Conservation (phyloP, 2,113 vertebrate species). For the Prinia subflava region DNA sequence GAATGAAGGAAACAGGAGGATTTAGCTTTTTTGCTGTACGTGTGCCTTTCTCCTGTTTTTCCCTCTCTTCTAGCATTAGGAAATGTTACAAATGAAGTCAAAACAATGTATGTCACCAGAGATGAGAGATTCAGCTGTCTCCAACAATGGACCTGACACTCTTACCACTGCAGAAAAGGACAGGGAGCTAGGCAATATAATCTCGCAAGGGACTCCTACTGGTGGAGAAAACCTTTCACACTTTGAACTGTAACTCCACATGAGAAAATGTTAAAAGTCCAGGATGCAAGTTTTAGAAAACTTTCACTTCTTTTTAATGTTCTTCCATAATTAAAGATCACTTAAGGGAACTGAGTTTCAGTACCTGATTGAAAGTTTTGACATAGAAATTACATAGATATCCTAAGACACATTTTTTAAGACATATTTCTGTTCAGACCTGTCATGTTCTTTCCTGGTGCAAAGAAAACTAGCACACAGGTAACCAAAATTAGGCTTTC, state of each 20-base stretch:
- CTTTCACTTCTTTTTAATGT: not conserved
- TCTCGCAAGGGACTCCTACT: not conserved
- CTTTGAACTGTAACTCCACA: not conserved
- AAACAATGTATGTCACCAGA: not conserved
- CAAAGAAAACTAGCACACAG: not conserved
- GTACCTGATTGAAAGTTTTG: not conserved
- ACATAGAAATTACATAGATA: not conserved
- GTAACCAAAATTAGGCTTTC: not conserved
- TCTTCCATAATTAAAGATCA: not conserved
- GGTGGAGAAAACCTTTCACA: not conserved
- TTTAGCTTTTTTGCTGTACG: not conserved
- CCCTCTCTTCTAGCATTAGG: not conserved
- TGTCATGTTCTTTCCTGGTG: not conserved
- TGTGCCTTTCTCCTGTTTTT: not conserved
- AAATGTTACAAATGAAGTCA: not conserved
- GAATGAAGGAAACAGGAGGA: not conserved
- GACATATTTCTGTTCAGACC: not conserved
- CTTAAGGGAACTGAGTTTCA: not conserved
- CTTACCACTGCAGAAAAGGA: not conserved
- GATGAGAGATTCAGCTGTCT: not conserved
- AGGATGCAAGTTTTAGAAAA: not conserved
- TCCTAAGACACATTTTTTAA: not conserved
- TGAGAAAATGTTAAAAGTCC: not conserved
- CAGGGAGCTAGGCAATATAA: not conserved
- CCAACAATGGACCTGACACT: not conserved